A percentile compares a stretch with the other conserved stretches of the same genome.
Evolutionary conservation across 2,113 vertebrate species (phyloP).

Genomic region (Zosterops lateralis): DNA sequence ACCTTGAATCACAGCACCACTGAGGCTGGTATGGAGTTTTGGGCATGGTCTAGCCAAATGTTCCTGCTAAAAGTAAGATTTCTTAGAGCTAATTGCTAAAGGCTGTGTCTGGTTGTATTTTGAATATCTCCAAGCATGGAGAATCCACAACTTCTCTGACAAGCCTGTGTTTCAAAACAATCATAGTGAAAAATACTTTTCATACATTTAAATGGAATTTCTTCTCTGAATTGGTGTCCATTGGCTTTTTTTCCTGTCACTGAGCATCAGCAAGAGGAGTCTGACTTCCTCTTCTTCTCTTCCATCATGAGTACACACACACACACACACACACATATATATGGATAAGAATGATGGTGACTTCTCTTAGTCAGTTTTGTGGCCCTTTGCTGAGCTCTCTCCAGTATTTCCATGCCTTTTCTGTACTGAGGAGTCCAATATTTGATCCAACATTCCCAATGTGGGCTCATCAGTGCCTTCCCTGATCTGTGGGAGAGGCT

Average conservation of each 20-base stretch:
- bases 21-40: background rate
- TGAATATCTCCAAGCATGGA: background rate
- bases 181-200: background rate
- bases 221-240: background rate
- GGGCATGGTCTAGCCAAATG: background rate
- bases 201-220: background rate
- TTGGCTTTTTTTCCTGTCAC: background rate
- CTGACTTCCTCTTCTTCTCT: background rate
- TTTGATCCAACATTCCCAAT: fast-evolving
- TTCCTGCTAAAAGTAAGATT: background rate
- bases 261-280: background rate
- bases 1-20: background rate
- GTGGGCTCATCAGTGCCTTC: background rate
- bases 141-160: background rate
- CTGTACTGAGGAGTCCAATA: background rate
- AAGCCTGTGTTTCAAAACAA: background rate
- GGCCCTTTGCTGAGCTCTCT: background rate
- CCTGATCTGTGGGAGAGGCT: fast-evolving
- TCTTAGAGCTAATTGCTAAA: background rate
- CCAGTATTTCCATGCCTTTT: background rate
- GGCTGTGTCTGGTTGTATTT: background rate
- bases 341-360: background rate
- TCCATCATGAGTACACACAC: no score
- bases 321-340: no score
- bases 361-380: background rate